phyloP scores from a whole-genome alignment of 2,888 invertebrate species.

The Heliothis peltigera region DNA sequence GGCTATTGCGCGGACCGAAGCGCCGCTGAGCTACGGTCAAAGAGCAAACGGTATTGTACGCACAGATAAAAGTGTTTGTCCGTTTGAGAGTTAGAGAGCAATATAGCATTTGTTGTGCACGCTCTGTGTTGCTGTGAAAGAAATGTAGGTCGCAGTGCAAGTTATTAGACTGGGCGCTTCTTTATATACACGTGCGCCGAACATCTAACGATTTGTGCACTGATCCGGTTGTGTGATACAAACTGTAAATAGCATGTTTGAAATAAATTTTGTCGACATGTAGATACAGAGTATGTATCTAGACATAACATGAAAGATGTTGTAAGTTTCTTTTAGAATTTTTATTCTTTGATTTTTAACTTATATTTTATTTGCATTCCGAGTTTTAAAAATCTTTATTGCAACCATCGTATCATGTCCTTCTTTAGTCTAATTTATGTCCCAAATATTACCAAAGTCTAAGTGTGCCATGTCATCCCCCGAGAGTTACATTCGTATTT shows the following conservation, averaged over 20 bases:
- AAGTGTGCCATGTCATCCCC: too few species aligned
- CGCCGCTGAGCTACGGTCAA: slow-evolving; percentile 32
- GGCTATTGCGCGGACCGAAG: slow-evolving; percentile 19
- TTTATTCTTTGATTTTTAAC: too few species aligned
- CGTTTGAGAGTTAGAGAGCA: slow-evolving; percentile 33
- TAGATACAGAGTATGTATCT: not conserved
- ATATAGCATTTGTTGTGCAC: slow-evolving; percentile 46
- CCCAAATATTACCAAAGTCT: too few species aligned
- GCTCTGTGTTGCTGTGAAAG: slow-evolving; percentile 42
- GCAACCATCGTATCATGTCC: too few species aligned
- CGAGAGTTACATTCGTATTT: too few species aligned
- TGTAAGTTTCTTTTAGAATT: too few species aligned
- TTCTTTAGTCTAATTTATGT: too few species aligned
- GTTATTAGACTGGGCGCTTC: slow-evolving; percentile 36
- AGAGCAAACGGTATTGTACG: slow-evolving; percentile 48
- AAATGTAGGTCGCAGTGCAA: slow-evolving; percentile 49
- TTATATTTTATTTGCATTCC: too few species aligned
- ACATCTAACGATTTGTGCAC: slow-evolving; percentile 34
- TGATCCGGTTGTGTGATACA: slow-evolving; percentile 14
- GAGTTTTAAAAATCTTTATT: too few species aligned
- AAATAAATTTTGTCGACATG: slow-evolving; percentile 25
- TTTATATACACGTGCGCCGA: slow-evolving; percentile 20
- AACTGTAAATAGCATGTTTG: slow-evolving; percentile 7
- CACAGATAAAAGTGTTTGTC: slow-evolving; percentile 46
- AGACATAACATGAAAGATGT: not conserved